These are phyloP conservation scores for Tholera decimalis DNA, from an alignment of 2,888 invertebrate genomes.

Conservation along the genomic window DNA sequence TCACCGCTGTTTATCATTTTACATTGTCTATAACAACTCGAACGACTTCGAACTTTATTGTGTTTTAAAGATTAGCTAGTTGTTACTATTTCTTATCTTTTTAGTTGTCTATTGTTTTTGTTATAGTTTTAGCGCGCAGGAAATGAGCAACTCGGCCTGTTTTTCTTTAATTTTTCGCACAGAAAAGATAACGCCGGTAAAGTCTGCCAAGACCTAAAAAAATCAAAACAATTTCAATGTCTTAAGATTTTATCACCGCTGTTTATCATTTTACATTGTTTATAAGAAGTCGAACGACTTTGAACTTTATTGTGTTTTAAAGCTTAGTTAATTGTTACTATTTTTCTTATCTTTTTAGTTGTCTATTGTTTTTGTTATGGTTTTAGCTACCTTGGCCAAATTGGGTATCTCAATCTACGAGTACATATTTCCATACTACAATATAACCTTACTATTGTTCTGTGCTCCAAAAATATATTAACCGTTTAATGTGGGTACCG, in stretches of 20 bases:
- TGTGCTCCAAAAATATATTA: constrained; percentile 2
- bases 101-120: constrained; percentile 44
- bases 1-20: background rate
- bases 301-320: constrained; percentile 28
- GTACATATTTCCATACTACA: background rate
- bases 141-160: background rate
- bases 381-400: constrained; percentile 30
- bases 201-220: background rate
- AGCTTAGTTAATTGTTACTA: constrained; percentile 13
- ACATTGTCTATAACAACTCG: constrained; percentile 16
- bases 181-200: background rate
- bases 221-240: constrained; percentile 15
- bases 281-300: constrained; percentile 25
- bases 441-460: constrained; percentile 6
- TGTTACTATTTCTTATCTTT: constrained; percentile 28
- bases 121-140: constrained; percentile 16
- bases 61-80: constrained; percentile 23
- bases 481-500: background rate
- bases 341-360: constrained; percentile 26
- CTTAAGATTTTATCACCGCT: background rate
- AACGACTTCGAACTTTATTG: constrained; percentile 32
- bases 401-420: constrained; percentile 14
- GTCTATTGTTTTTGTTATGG: constrained; percentile 49
- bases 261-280: constrained; percentile 14
- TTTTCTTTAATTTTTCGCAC: background rate